phyloP scores from a whole-genome alignment of 2,797 vertebrate species.

The Ctenopoma multispine region DNA sequence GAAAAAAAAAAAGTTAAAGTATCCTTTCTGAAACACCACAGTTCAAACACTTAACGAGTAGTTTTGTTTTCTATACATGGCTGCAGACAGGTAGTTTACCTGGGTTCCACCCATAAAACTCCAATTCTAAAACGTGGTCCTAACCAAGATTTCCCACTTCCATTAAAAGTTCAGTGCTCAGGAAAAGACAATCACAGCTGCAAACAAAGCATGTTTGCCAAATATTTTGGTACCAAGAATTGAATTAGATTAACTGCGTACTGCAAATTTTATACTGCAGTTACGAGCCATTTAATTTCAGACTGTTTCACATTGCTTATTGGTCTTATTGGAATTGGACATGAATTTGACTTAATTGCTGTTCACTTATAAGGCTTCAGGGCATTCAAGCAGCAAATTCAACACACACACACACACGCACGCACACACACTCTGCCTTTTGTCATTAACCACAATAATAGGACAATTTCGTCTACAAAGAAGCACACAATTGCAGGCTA shows the following conservation, averaged over 20 bases:
- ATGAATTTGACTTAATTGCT: conserved; percentile 70
- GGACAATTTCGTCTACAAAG: conserved; percentile 59
- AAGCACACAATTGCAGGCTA: conserved; percentile 63
- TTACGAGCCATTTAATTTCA: conserved; percentile 40
- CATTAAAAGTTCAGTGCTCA: conserved; percentile 66
- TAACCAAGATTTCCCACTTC: conserved; percentile 59
- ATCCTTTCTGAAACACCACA: conserved; percentile 85
- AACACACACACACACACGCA: conserved; percentile 61
- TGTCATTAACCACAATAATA: conserved; percentile 66
- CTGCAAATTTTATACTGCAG: conserved; percentile 39
- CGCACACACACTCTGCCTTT: conserved; percentile 79
- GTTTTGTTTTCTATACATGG: conserved; percentile 83
- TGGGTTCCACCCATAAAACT: conserved; percentile 59
- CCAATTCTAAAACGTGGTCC: conserved; percentile 35
- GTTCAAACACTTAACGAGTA: conserved; percentile 84
- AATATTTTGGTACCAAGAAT: conserved; percentile 76
- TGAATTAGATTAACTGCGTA: conserved; percentile 49
- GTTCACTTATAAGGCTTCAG: conserved; percentile 85
- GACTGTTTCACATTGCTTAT: conserved; percentile 55
- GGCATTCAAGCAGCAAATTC: conserved; percentile 88
- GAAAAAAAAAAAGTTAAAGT: conserved; percentile 70
- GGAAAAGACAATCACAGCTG: conserved; percentile 77
- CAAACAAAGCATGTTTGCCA: conserved; percentile 73
- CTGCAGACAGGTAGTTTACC: conserved; percentile 77
- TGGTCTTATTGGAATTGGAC: conserved; percentile 58